Percentiles rank a stretch among this genome's conserved stretches.
Conservation (phyloP, 2,797 vertebrate genomes). For the Hippopotamyrus pictus region DNA sequence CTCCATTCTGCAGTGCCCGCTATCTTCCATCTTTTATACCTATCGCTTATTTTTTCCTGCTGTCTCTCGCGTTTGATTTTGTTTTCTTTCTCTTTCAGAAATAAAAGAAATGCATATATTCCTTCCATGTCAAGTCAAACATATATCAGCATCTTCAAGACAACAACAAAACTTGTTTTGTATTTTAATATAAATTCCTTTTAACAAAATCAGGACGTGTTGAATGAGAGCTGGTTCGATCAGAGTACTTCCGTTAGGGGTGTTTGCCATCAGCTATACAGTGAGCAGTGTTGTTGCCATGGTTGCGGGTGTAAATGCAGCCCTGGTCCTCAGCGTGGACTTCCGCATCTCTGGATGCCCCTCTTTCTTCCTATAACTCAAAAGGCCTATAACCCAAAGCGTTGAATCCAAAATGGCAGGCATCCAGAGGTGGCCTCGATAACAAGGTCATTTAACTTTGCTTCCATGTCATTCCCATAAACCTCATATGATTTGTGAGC, state of each 20-base stretch:
- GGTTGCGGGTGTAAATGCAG: not conserved
- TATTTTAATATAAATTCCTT: not conserved
- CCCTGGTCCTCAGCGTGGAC: not conserved
- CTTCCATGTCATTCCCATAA: not conserved
- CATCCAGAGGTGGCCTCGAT: not conserved
- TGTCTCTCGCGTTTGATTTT: not conserved
- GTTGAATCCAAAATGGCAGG: not conserved
- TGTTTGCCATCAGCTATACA: not conserved
- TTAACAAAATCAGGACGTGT: not conserved
- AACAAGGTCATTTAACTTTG: not conserved
- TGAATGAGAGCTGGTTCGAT: not conserved
- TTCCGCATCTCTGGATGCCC: not conserved
- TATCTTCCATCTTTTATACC: constrained; percentile 12
- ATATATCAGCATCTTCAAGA: constrained; percentile 4
- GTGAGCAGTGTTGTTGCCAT: not conserved
- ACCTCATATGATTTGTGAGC: not conserved
- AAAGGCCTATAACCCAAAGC: not conserved
- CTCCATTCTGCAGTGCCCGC: not conserved
- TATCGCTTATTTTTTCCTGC: not conserved
- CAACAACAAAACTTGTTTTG: constrained; percentile 21
- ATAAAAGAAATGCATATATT: constrained; percentile 13
- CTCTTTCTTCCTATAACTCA: not conserved
- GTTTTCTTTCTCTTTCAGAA: not conserved
- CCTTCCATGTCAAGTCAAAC: constrained; percentile 22
- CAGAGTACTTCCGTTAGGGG: not conserved